Conservation (phyloP, 2,113 vertebrate species). For the Oncorhynchus gorbuscha region DNA sequence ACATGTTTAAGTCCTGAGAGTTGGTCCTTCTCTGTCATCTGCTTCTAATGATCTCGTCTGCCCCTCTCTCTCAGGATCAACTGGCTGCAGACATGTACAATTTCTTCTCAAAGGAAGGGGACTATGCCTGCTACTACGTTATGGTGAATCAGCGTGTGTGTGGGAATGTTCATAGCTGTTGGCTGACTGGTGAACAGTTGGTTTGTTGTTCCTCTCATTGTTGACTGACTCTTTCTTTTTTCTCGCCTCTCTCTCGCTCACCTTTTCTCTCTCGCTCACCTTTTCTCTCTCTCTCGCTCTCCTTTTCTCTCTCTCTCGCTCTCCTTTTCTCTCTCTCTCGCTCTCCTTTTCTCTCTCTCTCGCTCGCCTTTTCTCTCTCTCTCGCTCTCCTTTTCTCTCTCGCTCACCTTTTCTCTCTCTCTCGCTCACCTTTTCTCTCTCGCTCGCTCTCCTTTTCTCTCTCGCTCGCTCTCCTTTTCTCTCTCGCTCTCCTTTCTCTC, state of each 20-base stretch:
- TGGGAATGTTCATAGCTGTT: conserved; percentile 46
- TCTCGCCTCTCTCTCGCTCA: too few species aligned
- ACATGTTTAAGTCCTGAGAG: not conserved
- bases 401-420: too few species aligned
- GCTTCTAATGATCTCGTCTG: not conserved
- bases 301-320: too few species aligned
- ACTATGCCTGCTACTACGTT: conserved; percentile 88
- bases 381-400: too few species aligned
- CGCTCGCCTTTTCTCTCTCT: too few species aligned
- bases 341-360: too few species aligned
- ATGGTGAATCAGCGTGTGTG: conserved; percentile 74
- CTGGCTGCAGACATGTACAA: conserved; percentile 98
- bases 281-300: too few species aligned
- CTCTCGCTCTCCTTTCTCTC: too few species aligned
- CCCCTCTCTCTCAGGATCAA: conserved; percentile 80
- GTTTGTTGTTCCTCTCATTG: not conserved
- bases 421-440: not conserved
- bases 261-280: too few species aligned
- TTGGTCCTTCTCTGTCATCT: not conserved
- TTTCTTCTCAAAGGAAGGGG: conserved; percentile 95
- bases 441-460: too few species aligned
- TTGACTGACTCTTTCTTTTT: conserved; percentile 57
- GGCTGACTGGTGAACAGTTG: conserved; percentile 14
- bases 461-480: too few species aligned
- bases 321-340: too few species aligned